Evolutionary conservation across 2,888 invertebrate species (phyloP).

Genomic region (Oxytorus armatus): DNA sequence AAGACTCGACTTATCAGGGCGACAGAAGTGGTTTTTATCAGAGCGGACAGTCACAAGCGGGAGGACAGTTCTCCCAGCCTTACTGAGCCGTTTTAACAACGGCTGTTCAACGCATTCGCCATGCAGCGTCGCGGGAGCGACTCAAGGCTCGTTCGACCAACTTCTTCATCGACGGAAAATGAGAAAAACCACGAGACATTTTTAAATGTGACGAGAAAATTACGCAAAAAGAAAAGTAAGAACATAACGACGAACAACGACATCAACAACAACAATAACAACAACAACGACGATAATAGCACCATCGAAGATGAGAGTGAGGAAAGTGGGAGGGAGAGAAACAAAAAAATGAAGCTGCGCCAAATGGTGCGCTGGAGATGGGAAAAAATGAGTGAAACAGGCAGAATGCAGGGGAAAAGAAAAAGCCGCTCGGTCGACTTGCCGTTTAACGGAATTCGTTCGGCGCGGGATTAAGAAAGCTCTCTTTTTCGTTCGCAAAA

Average conservation of each 20-base stretch:
- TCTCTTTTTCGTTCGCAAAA: background rate
- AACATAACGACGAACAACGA: slow-evolving; percentile 23
- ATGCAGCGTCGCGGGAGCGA: slow-evolving; percentile 84
- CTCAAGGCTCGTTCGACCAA: slow-evolving; percentile 82
- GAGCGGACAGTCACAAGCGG: slow-evolving; percentile 84
- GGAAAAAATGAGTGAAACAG: background rate
- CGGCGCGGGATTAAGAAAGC: slow-evolving; percentile 1
- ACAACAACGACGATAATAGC: slow-evolving; percentile 7
- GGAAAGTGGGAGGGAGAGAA: slow-evolving; percentile 4
- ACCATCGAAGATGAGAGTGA: too few species aligned
- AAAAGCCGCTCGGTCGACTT: slow-evolving; percentile 25
- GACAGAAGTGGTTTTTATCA: slow-evolving; percentile 87
- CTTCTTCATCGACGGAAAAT: slow-evolving; percentile 80
- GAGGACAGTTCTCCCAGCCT: slow-evolving; percentile 88
- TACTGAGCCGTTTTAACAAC: slow-evolving; percentile 86
- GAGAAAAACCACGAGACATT: slow-evolving; percentile 32
- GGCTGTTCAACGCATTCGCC: slow-evolving; percentile 81
- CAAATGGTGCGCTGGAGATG: slow-evolving; percentile 7
- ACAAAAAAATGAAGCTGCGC: background rate
- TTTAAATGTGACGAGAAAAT: slow-evolving; percentile 26
- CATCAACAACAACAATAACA: slow-evolving; percentile 26
- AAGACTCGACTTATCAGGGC: slow-evolving; percentile 94
- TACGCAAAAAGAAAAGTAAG: slow-evolving; percentile 16
- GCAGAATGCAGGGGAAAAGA: too few species aligned
- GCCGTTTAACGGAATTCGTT: background rate